These are phyloP conservation scores for Drosophila athabasca DNA, from an alignment of 1,140 invertebrate species.

Conservation along the genomic window DNA sequence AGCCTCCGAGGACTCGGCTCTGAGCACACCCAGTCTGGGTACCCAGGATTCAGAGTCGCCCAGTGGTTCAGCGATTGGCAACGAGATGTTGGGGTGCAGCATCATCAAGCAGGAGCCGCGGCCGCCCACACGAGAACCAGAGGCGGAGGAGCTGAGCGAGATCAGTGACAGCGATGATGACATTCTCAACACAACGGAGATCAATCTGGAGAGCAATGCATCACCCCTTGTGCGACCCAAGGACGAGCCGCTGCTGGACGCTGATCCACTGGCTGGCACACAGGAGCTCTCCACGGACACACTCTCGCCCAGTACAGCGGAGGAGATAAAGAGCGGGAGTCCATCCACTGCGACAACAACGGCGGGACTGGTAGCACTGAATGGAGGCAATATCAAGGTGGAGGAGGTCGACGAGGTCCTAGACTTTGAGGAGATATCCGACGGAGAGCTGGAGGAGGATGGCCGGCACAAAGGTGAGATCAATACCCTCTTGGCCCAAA, in stretches of 20 bases:
- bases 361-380: constrained; percentile 47
- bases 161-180: constrained; percentile 94
- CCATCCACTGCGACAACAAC: constrained; percentile 22
- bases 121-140: constrained; percentile 12
- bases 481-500: too few species aligned
- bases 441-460: constrained; percentile 93
- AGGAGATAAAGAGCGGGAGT: constrained; percentile 65
- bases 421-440: constrained; percentile 95
- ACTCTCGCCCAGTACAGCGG: constrained; percentile 28
- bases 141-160: constrained; percentile 89
- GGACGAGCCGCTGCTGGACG: constrained; percentile 66
- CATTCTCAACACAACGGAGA: constrained; percentile 87
- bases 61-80: too few species aligned
- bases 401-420: constrained; percentile 86
- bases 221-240: constrained; percentile 56
- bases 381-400: constrained; percentile 68
- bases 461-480: constrained; percentile 82
- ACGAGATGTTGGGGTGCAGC: too few species aligned
- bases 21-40: constrained; percentile 41
- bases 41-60: constrained; percentile 19
- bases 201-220: background rate
- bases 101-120: constrained; percentile 51
- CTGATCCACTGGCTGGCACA: constrained; percentile 37
- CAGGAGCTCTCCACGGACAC: constrained; percentile 52
- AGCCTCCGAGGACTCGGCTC: constrained; percentile 55